Percentiles rank a stretch among this genome's conserved stretches.
phyloP scores from a whole-genome alignment of 2,797 vertebrate genomes.

The Eleutherodactylus coqui region DNA sequence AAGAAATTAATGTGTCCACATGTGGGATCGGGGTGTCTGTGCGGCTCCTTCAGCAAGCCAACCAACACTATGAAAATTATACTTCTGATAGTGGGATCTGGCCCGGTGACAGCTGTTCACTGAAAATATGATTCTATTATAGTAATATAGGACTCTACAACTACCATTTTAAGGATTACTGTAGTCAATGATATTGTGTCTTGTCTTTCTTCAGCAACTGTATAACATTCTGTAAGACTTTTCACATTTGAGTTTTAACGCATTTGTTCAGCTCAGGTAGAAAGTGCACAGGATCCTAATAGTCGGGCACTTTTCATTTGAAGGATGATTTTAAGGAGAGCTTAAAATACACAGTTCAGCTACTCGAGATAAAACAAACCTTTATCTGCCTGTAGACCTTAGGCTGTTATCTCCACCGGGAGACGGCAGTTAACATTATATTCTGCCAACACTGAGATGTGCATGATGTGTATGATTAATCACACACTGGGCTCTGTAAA shows the following conservation, averaged over 20 bases:
- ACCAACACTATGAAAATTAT: constrained; percentile 48
- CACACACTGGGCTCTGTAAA: no score
- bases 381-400: no score
- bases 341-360: no score
- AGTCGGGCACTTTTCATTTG: no score
- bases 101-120: not conserved
- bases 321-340: no score
- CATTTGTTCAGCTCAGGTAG: not conserved
- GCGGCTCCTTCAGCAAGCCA: constrained; percentile 41
- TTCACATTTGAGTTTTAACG: not conserved
- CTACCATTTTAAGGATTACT: not conserved
- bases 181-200: not conserved
- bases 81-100: constrained; percentile 34
- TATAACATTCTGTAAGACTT: not conserved
- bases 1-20: constrained; percentile 39
- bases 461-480: no score
- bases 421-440: no score
- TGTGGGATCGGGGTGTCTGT: constrained; percentile 55
- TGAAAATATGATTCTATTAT: constrained; percentile 14
- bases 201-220: not conserved
- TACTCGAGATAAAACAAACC: no score
- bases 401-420: no score
- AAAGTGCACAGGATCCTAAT: not conserved
- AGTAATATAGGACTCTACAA: not conserved
- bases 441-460: no score